Base-by-base conservation (phyloP, 2,797 vertebrate genomes). In the Mionectes olivaceus region DNA sequence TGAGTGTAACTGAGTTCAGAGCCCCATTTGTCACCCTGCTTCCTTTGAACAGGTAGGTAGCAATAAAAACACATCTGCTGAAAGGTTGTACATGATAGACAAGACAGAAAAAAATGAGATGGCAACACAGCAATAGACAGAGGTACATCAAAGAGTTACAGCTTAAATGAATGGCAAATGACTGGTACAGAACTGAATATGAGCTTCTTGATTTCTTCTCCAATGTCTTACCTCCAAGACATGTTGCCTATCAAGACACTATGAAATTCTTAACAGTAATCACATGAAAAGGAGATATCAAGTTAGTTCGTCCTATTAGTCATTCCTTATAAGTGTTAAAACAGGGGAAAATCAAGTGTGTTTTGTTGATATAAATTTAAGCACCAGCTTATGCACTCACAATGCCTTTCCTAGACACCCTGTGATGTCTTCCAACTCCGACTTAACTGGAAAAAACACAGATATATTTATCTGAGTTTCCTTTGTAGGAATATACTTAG, bases 21-120 rank as follows among this genome's bases (percentile, higher is more conserved):
- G 73, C 60, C 80, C 69, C 60, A 59, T 82, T 85, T 89, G 64
- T 80, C 82, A 89, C 37, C 12, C 64, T 46, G 60, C 59, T 69
- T 22, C 67, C 56, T 57, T 5, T 39, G 69, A 78, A 41, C 33
- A 74, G 57, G 24, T 25, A 53, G 0, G 0, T 9, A 56, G 52
- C 87, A 89, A 67, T 24, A 67, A 65, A 63, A 82, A 4, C 71
- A 24, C 39, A 50, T 47, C 55, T 76, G 70, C 50, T 88, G 28
- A 86, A 87, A 68, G 59, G 44, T 2, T 81, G 32, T 5, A 6
- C 61, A 55, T 61, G 57, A 69, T 13, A 33, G 75, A 41, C 27
- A 32, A 68, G 43, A 50, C 30, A 75, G 55, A 77, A 89, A 90
- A 90, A 83, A 60, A 87, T 39, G 59, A 91, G 83, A 50, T 43